Conservation (phyloP, 1,140 invertebrate genomes). For the Drosophila saltans region DNA sequence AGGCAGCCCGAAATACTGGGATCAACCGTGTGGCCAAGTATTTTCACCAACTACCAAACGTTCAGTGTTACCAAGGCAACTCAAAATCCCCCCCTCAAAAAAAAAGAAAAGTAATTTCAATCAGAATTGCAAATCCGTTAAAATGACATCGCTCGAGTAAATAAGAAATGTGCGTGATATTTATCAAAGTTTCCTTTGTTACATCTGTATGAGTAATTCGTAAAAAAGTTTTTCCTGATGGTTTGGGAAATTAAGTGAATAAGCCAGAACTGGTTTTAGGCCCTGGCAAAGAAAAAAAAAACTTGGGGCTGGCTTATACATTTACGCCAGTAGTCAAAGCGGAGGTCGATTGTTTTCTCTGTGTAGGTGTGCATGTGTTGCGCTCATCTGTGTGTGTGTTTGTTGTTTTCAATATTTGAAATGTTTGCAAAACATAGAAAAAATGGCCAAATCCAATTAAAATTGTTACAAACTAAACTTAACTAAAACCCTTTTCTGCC, state of each 20-base stretch:
- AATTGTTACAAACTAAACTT: slow-evolving; percentile 56
- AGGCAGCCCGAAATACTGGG: neutral
- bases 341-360: slow-evolving; percentile 75
- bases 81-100: slow-evolving; percentile 12
- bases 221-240: slow-evolving; percentile 8
- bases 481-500: neutral
- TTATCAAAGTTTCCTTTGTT: slow-evolving; percentile 10
- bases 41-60: neutral
- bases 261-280: slow-evolving; percentile 77
- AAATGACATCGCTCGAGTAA: slow-evolving; percentile 53
- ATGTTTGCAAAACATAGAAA: slow-evolving; percentile 33
- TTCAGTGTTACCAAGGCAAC: neutral
- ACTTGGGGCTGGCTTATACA: slow-evolving; percentile 79
- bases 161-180: slow-evolving; percentile 56
- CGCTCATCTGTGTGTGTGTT: slow-evolving; percentile 26
- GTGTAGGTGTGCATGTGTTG: slow-evolving; percentile 43
- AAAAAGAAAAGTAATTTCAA: slow-evolving; percentile 47
- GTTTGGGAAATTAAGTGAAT: slow-evolving; percentile 53
- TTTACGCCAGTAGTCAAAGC: slow-evolving; percentile 71
- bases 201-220: slow-evolving; percentile 3
- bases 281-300: slow-evolving; percentile 67
- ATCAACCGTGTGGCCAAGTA: neutral
- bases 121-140: slow-evolving; percentile 42
- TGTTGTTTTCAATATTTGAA: slow-evolving; percentile 53
- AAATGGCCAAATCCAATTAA: slow-evolving; percentile 67